These are phyloP conservation scores for Petrocephalus schoutedeni DNA, from an alignment of 2,797 vertebrate genomes.

Conservation along the genomic window DNA sequence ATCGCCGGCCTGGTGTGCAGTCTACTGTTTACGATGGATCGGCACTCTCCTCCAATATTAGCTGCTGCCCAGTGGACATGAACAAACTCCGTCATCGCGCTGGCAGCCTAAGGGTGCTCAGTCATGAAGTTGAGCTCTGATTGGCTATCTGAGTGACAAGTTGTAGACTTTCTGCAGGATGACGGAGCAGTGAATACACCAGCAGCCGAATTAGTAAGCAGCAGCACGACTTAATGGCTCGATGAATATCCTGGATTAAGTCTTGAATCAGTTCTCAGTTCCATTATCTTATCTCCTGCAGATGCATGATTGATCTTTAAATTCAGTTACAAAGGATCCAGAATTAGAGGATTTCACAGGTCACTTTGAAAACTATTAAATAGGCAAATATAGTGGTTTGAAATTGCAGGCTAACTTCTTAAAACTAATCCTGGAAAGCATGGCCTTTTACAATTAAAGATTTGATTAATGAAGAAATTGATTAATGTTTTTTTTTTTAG, in stretches of 20 bases:
- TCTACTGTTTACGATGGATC: neutral
- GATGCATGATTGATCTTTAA: slow-evolving; percentile 47
- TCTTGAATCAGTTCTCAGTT: slow-evolving; percentile 13
- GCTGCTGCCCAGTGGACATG: neutral
- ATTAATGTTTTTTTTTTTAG: neutral
- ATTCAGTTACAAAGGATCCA: slow-evolving; percentile 35
- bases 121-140: neutral
- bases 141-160: neutral
- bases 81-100: neutral
- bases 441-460: neutral
- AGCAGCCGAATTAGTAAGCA: neutral
- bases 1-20: neutral
- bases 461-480: neutral
- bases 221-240: slow-evolving; percentile 4
- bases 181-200: neutral
- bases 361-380: slow-evolving; percentile 57
- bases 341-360: slow-evolving; percentile 55
- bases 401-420: neutral
- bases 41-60: neutral
- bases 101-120: neutral
- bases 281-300: slow-evolving; percentile 49
- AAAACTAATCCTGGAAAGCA: neutral
- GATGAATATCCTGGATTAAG: slow-evolving; percentile 17
- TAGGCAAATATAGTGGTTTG: neutral
- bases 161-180: neutral